These are phyloP conservation scores for Campylorhamphus procurvoides DNA, from an alignment of 2,113 vertebrate genomes.

Conservation along the genomic window DNA sequence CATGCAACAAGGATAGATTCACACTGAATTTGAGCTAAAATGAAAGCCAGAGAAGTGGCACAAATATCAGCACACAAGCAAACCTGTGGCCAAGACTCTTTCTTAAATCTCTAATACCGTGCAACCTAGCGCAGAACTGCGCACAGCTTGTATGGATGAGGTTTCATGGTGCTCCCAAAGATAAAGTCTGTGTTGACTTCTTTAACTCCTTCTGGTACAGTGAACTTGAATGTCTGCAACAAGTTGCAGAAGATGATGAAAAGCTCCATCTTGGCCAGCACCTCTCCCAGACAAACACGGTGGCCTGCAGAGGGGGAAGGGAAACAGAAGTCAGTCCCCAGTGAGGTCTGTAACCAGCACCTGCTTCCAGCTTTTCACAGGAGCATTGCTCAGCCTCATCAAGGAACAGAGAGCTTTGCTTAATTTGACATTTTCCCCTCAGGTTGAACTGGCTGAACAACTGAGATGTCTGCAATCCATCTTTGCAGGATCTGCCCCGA, in stretches of 20 bases:
- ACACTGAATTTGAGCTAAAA: not conserved
- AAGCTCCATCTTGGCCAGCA: conserved; percentile 56
- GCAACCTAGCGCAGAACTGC: not conserved
- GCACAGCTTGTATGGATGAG: conserved; percentile 34
- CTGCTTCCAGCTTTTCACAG: not conserved
- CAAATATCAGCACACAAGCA: not conserved
- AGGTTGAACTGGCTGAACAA: fast-evolving
- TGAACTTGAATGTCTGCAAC: conserved; percentile 55
- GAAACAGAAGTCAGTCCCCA: not conserved
- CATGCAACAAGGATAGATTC: not conserved
- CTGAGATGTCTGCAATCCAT: not conserved
- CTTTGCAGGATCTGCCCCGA: not conserved
- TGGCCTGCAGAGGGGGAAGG: conserved; percentile 20
- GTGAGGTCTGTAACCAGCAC: not conserved
- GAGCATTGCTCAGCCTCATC: not conserved
- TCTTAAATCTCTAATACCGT: not conserved
- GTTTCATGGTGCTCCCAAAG: conserved; percentile 50
- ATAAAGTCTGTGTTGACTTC: not conserved
- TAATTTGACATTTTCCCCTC: not conserved
- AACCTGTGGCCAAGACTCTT: not conserved
- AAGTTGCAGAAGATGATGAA: conserved; percentile 65
- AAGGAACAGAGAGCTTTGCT: not conserved
- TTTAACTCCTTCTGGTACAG: conserved; percentile 20
- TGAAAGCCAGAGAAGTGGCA: not conserved
- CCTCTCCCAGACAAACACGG: conserved; percentile 35